A percentile compares a stretch with the other conserved stretches of the same genome.
Conservation (phyloP, 2,797 vertebrate genomes). For the Steatocranus sp. region DNA sequence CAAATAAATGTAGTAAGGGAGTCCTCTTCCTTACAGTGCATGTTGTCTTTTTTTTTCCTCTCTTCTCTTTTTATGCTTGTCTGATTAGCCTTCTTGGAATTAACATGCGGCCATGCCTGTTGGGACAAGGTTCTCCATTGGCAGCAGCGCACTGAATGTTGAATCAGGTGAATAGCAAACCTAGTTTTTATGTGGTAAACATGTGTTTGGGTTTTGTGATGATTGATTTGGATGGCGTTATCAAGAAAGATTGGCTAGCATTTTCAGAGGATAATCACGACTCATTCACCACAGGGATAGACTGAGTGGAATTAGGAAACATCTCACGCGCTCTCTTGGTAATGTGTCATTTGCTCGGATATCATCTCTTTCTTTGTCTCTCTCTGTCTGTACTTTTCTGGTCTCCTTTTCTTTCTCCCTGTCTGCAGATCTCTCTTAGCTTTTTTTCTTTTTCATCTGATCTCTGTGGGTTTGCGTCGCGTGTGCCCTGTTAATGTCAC, state of each 20-base stretch:
- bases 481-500: slow-evolving; percentile 11
- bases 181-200: slow-evolving; percentile 25
- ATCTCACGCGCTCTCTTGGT: slow-evolving; percentile 27
- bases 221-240: slow-evolving; percentile 55
- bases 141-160: slow-evolving; percentile 21
- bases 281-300: slow-evolving; percentile 11
- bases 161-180: slow-evolving; percentile 13
- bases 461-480: slow-evolving; percentile 3
- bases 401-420: neutral
- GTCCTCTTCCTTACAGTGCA: too few species aligned
- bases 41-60: neutral
- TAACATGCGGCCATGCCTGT: slow-evolving; percentile 3
- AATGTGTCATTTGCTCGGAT: slow-evolving; percentile 43
- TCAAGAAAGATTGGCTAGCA: slow-evolving; percentile 12
- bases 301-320: slow-evolving; percentile 31
- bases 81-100: slow-evolving; percentile 36
- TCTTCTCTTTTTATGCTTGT: neutral
- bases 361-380: slow-evolving; percentile 24
- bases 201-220: slow-evolving; percentile 47
- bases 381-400: neutral
- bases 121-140: slow-evolving; percentile 10
- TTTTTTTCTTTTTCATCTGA: neutral
- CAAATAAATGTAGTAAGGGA: too few species aligned
- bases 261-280: slow-evolving; percentile 47
- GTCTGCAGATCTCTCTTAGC: slow-evolving; percentile 1